These are phyloP conservation scores for Proteles cristata DNA, from an alignment of 2,113 vertebrate species.

Conservation along the genomic window DNA sequence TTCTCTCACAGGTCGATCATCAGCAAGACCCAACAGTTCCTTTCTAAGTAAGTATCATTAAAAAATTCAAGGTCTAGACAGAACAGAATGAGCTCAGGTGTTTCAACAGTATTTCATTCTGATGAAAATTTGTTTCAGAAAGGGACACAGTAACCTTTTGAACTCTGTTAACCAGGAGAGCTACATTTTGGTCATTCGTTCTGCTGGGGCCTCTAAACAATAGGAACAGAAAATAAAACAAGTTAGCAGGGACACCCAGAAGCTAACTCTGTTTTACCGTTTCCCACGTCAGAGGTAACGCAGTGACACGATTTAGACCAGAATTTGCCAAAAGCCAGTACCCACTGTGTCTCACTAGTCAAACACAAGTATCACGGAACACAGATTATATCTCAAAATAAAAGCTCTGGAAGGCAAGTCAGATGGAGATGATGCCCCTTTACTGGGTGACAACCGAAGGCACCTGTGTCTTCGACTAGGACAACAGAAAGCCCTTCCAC, in stretches of 20 bases:
- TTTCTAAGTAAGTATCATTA: background rate
- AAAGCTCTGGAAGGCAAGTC: background rate
- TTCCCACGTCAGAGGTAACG: slow-evolving; percentile 59
- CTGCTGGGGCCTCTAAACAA: slow-evolving; percentile 47
- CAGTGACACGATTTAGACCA: slow-evolving; percentile 60
- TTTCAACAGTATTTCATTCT: slow-evolving; percentile 62
- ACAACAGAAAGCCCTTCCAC: background rate
- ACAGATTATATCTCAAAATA: slow-evolving; percentile 42
- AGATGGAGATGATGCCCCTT: slow-evolving; percentile 36
- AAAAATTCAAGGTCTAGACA: slow-evolving; percentile 28
- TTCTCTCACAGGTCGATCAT: background rate
- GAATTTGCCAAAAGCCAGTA: slow-evolving; percentile 58
- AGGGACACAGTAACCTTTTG: background rate
- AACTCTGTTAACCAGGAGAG: slow-evolving; percentile 59
- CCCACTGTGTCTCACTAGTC: background rate
- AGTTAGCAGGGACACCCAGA: slow-evolving; percentile 55
- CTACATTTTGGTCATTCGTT: slow-evolving; percentile 63
- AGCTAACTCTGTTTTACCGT: slow-evolving; percentile 56
- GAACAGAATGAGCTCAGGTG: background rate
- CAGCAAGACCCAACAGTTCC: background rate
- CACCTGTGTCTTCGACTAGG: background rate
- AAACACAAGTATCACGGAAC: slow-evolving; percentile 28
- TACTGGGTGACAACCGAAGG: background rate
- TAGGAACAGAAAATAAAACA: slow-evolving; percentile 35
- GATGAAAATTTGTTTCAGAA: slow-evolving; percentile 65